Evolutionary conservation across 2,797 vertebrate species (phyloP), one percentile per base, ranked within the genome.

Genomic region (Channallabes apus): DNA sequence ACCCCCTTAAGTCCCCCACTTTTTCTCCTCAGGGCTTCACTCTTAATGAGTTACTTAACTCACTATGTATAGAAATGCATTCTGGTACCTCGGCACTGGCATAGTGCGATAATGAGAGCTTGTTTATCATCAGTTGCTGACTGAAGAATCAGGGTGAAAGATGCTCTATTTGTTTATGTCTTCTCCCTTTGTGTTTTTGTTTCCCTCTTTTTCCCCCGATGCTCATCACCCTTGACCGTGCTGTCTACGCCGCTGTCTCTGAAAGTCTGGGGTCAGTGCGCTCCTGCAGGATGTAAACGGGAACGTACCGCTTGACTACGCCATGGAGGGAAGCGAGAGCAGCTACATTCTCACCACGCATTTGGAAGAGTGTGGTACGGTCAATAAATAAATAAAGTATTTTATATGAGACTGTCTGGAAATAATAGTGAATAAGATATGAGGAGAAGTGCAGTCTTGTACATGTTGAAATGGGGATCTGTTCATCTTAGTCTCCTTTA

Each of bases 211-310:
- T 38, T 2, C 11, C 65, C 64, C 62, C 77, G 38, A 46, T 79
- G 56, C 17, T 32, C 12, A 58, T 59, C 29, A 38, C 78, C 71
- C 67, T 72, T 88, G 81, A 81, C 72, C 12, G 9, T 41, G 54
- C 24, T 41, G 56, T 71, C 73, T 79, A 29, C 22, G 7, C 51
- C 58, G 65, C 62, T 77, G 72, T 29, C 35, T 64, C 73, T 56
- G 46, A 65, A 88, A 99, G 98, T 94, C 96, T 1, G 97, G 98
- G 89, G 96, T 96, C 88, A 96, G 98, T 41, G 94, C 96, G 41
- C 94, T 99, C 85, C 96, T 99, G 64, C 97, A 98, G 90, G 98
- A 99, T 3, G 95, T 98, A 81, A 96, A 96, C 73, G 97, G 97
- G 68, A 98, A 97, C 90, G 94, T 96, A 88, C 93, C 98, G 0